Base-by-base conservation (phyloP, 1,140 invertebrate genomes). In the Drosophila pseudoobscura region DNA sequence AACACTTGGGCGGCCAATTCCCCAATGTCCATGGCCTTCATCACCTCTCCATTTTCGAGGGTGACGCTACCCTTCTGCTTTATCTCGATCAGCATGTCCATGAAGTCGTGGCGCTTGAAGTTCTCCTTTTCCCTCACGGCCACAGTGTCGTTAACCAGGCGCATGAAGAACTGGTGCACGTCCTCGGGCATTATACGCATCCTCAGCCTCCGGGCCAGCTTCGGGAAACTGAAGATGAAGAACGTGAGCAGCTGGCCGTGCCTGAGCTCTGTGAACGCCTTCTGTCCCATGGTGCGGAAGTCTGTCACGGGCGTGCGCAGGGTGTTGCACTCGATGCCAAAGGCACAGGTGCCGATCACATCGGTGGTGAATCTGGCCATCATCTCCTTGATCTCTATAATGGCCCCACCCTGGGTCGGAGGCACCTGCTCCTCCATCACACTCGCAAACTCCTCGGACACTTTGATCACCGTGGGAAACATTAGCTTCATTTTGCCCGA, bases 341-440 rank as follows among this genome's bases (percentile, higher is more conserved):
- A 93, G 26, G 91, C 93, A 53, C 91, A 92, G 6, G 90, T 92
- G 1, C 92, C 92, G 8, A 94, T 93, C 13, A 93, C 90, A 76
- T 95, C 94, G 51, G 94, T 94, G 0, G 94, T 93, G 73, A 93
- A 95, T 51, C 93, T 92, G 2, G 93, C 93, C 61, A 94, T 92
- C 5, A 94, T 71, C n/a, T 95, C 93, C n/a, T 93, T 93, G 26
- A 94, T 92, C 78, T 95, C 94, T 0, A 94, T 44, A n/a, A 89
- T 41, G 7, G 71, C 39, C 0, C 78, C 76, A 7, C 79, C 62
- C 13, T 53, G 6, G 22, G 51, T 54, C 1, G 22, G 31, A 3
- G 78, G 75, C 4, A 62, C 91, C 59, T 55, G 79, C 74, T 69
- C 91, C 76, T 7, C 6, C 41, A 89, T 61, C 2, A 85, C 78